These are phyloP conservation scores for Ichneumoninae sp. DNA, from an alignment of 2,888 invertebrate genomes.

Conservation along the genomic window DNA sequence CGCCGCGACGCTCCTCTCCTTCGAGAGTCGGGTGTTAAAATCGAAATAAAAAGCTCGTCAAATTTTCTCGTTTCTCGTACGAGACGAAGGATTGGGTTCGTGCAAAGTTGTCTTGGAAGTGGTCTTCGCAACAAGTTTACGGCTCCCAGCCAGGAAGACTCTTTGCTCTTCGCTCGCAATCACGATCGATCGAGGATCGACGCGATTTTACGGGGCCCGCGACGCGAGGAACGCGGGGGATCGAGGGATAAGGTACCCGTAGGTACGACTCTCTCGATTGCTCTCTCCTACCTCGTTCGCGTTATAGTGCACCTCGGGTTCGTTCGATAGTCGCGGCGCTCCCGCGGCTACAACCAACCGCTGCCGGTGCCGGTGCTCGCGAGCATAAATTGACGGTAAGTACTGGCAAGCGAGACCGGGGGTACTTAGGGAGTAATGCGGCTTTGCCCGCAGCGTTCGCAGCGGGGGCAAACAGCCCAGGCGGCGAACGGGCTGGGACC, in stretches of 20 bases:
- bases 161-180: slow-evolving; percentile 60
- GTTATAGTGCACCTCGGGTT: slow-evolving; percentile 11
- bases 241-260: slow-evolving; percentile 2
- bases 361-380: slow-evolving; percentile 52
- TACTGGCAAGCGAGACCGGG: slow-evolving; percentile 66
- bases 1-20: too few species aligned
- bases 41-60: too few species aligned
- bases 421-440: slow-evolving; percentile 77
- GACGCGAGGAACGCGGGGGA: not conserved
- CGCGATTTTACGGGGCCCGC: slow-evolving; percentile 62
- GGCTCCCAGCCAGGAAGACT: slow-evolving; percentile 12
- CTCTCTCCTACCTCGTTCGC: not conserved
- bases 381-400: slow-evolving; percentile 75
- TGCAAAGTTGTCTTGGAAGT: too few species aligned
- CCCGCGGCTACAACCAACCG: slow-evolving; percentile 29
- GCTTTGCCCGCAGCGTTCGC: slow-evolving; percentile 72
- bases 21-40: too few species aligned
- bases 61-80: too few species aligned
- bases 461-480: slow-evolving; percentile 34
- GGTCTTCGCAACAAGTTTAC: not conserved
- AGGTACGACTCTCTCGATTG: slow-evolving; percentile 7
- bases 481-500: slow-evolving; percentile 27
- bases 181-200: slow-evolving; percentile 62
- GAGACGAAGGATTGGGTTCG: too few species aligned
- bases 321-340: slow-evolving; percentile 43